Percentiles rank a stretch among this genome's conserved stretches.
Conservation (phyloP, 37 sponge, comb jelly and placozoan genomes). For the Beroe ovata region DNA sequence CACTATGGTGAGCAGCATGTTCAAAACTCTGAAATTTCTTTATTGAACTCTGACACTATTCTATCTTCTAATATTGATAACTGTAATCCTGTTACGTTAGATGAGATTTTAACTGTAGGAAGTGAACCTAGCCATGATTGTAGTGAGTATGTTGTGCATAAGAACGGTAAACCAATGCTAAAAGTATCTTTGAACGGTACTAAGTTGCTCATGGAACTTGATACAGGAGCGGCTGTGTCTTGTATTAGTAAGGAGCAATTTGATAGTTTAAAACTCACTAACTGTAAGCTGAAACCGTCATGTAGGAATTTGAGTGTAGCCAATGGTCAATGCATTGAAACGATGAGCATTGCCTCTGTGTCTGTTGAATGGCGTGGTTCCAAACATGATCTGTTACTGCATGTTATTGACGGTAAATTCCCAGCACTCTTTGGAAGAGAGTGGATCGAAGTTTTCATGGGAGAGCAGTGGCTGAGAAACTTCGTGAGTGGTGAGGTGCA, state of each 20-base stretch:
- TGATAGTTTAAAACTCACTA: neutral
- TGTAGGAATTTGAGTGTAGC: neutral
- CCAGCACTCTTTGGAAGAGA: conserved; percentile 68
- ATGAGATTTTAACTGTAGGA: neutral
- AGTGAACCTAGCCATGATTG: neutral
- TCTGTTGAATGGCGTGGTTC: neutral
- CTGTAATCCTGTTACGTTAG: neutral
- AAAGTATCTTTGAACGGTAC: conserved; percentile 5
- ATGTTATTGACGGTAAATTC: conserved; percentile 1
- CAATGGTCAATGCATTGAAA: neutral
- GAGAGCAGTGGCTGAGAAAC: conserved; percentile 43
- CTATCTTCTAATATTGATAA: neutral
- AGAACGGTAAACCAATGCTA: neutral
- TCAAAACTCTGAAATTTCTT: neutral
- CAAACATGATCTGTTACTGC: neutral
- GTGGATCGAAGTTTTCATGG: neutral
- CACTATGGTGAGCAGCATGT: neutral
- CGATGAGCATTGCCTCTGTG: neutral
- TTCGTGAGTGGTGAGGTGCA: neutral
- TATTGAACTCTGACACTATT: neutral
- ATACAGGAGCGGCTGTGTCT: conserved; percentile 68
- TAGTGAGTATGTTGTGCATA: neutral
- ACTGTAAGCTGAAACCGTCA: neutral
- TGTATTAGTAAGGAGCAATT: neutral
- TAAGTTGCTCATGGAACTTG: conserved; percentile 58